phyloP scores from a whole-genome alignment of 2,113 vertebrate species.

The Bufo bufo region DNA sequence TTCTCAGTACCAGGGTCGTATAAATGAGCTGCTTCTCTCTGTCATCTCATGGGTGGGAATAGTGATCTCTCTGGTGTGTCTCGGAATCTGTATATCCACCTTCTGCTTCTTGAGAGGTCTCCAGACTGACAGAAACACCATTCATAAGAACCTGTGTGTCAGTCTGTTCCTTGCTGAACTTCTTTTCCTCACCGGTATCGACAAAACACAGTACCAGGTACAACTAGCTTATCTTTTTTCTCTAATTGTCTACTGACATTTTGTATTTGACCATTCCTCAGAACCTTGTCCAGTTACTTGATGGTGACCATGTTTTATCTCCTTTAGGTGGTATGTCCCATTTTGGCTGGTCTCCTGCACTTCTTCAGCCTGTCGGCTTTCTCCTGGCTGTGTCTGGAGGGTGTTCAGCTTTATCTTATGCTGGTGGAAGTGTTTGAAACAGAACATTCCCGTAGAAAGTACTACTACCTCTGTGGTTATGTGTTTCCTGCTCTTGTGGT shows the following conservation, averaged over 20 bases:
- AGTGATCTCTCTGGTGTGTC: slow-evolving; percentile 90
- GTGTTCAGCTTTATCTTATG: slow-evolving; percentile 91
- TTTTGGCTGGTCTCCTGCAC: slow-evolving; percentile 89
- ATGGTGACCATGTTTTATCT: not conserved
- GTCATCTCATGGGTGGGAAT: slow-evolving; percentile 96
- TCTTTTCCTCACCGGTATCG: slow-evolving; percentile 93
- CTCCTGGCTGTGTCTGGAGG: slow-evolving; percentile 93
- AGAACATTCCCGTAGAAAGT: slow-evolving; percentile 89
- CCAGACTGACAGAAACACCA: slow-evolving; percentile 92
- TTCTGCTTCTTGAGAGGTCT: slow-evolving; percentile 94
- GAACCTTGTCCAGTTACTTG: not conserved
- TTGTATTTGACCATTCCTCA: not conserved
- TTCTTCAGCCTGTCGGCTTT: slow-evolving; percentile 94
- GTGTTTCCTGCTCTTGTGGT: slow-evolving; percentile 91
- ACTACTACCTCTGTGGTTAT: slow-evolving; percentile 93
- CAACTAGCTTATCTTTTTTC: not conserved
- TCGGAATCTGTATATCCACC: slow-evolving; percentile 93
- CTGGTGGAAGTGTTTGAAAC: slow-evolving; percentile 92
- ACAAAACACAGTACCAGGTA: slow-evolving; percentile 89
- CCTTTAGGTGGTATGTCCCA: slow-evolving; percentile 86
- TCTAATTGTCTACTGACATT: not conserved
- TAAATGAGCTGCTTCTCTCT: slow-evolving; percentile 89
- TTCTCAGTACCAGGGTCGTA: slow-evolving; percentile 81
- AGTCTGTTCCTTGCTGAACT: slow-evolving; percentile 94
- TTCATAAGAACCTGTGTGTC: slow-evolving; percentile 97